These are phyloP conservation scores for Siderastrea radians DNA, from an alignment of 92 coral and sea anemone genomes.

Conservation along the genomic window DNA sequence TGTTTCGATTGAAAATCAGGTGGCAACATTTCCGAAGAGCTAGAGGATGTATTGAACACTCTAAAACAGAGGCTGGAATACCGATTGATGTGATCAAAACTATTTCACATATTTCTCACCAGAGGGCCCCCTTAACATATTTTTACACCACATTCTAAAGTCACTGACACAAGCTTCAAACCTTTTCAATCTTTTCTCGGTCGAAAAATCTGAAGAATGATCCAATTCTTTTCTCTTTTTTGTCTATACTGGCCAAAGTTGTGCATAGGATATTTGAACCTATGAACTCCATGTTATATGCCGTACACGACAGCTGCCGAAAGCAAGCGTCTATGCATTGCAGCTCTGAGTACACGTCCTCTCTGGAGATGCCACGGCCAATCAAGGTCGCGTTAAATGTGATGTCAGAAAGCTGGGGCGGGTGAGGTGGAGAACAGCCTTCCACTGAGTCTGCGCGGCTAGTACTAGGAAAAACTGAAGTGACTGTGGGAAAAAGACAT, in stretches of 20 bases:
- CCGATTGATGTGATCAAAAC: no score
- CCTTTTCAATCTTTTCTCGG: slow-evolving; percentile 27
- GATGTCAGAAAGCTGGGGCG: slow-evolving; percentile 23
- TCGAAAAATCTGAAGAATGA: slow-evolving; percentile 4
- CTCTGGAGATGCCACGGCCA: slow-evolving; percentile 33
- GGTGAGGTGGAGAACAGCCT: neutral
- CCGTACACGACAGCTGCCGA: slow-evolving; percentile 34
- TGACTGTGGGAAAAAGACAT: neutral
- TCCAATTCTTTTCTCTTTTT: neutral
- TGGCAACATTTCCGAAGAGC: no score
- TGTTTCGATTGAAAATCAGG: no score
- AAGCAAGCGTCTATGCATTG: slow-evolving; percentile 67
- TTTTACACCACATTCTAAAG: no score
- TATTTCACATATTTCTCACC: no score
- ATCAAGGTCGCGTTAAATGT: slow-evolving; percentile 8
- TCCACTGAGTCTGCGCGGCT: neutral
- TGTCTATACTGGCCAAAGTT: neutral
- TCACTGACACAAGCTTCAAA: neutral
- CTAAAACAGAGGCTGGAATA: no score
- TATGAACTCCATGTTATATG: slow-evolving; percentile 40
- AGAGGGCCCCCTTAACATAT: no score
- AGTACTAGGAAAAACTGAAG: neutral
- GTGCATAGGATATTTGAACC: slow-evolving; percentile 1
- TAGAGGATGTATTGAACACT: no score
- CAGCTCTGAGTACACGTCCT: slow-evolving; percentile 49